phyloP scores from a whole-genome alignment of 1,140 invertebrate species.

The Brachionus koreanus region DNA sequence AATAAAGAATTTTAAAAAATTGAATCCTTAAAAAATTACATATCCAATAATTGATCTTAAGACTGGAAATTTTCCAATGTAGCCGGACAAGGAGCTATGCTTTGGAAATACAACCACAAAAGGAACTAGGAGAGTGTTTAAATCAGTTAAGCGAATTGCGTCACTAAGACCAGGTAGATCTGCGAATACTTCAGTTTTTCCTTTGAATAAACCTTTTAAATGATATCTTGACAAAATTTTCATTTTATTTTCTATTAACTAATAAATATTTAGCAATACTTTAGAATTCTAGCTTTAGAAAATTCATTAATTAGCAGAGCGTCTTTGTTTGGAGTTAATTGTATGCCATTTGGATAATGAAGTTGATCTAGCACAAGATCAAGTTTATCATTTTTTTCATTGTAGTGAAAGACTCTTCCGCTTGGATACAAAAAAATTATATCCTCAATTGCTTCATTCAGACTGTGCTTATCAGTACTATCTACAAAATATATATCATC shows the following conservation, averaged over 20 bases:
- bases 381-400: constrained; percentile 25
- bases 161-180: constrained; percentile 30
- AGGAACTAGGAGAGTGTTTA: constrained; percentile 12
- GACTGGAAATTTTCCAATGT: constrained; percentile 21
- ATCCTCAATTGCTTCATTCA: constrained; percentile 29
- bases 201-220: constrained; percentile 5
- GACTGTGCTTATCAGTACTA: neutral
- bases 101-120: constrained; percentile 35
- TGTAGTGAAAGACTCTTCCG: constrained; percentile 26
- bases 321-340: constrained; percentile 26
- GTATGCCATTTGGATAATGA: constrained; percentile 27
- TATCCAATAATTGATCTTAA: constrained; percentile 27
- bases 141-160: constrained; percentile 29
- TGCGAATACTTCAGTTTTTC: constrained; percentile 14
- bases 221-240: neutral
- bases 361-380: neutral
- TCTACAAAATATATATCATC: constrained; percentile 42
- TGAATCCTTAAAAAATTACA: neutral
- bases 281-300: constrained; percentile 11
- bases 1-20: neutral
- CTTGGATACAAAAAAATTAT: neutral
- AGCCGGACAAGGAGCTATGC: neutral
- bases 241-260: neutral
- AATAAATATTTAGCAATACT: neutral
- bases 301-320: constrained; percentile 26